Percentiles rank a stretch among this genome's conserved stretches.
phyloP scores from a whole-genome alignment of 2,888 invertebrate genomes.

The Bibio marci region DNA sequence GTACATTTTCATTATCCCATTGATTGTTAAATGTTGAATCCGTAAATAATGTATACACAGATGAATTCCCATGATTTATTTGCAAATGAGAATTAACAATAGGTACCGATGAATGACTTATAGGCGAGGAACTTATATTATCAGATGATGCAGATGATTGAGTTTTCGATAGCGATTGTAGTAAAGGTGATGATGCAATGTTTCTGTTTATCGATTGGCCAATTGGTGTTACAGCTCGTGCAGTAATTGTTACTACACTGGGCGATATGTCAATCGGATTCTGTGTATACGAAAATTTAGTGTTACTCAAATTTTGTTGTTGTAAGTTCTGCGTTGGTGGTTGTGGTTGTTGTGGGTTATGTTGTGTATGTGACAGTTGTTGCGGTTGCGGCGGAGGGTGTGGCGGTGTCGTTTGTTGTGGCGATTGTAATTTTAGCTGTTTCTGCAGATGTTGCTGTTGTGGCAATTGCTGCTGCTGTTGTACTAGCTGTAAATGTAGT shows the following conservation, averaged over 20 bases:
- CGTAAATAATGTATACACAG: constrained; percentile 71
- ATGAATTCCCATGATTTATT: constrained; percentile 1
- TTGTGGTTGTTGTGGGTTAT: constrained; percentile 6
- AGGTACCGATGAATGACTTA: not conserved
- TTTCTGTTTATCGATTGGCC: constrained; percentile 18
- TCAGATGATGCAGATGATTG: not conserved
- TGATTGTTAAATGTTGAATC: constrained; percentile 36
- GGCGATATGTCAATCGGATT: too few species aligned
- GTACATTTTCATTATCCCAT: constrained; percentile 29
- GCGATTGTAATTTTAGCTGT: constrained; percentile 8
- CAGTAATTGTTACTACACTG: too few species aligned
- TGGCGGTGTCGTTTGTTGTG: constrained; percentile 7
- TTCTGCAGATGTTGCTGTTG: constrained; percentile 11
- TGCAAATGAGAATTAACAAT: constrained; percentile 1
- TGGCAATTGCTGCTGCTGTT: constrained; percentile 15
- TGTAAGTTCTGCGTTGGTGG: too few species aligned
- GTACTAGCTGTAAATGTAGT: constrained; percentile 8
- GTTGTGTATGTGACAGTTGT: constrained; percentile 4
- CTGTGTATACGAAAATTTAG: too few species aligned
- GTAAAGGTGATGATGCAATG: constrained; percentile 12
- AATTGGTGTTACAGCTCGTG: constrained; percentile 25
- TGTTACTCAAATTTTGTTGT: too few species aligned
- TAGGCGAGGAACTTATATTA: constrained; percentile 1
- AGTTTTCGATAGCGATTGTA: not conserved
- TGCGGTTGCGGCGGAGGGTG: constrained; percentile 2